Evolutionary conservation across 2,113 vertebrate species (phyloP).

Genomic region (Hystrix brachyura): DNA sequence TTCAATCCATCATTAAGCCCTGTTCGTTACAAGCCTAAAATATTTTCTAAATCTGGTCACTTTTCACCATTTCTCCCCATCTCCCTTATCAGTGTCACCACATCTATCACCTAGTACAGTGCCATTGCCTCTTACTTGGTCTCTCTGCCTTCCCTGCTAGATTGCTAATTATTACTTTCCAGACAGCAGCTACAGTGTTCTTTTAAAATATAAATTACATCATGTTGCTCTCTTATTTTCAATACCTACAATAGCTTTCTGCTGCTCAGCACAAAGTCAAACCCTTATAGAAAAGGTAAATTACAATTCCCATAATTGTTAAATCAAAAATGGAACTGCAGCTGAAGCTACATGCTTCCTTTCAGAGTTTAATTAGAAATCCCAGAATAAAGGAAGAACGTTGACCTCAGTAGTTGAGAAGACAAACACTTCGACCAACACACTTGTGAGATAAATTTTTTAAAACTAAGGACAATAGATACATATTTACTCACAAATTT

Average conservation of each 20-base stretch:
- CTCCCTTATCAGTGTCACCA: background rate
- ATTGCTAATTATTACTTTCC: background rate
- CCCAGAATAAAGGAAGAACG: background rate
- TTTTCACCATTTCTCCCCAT: too few species aligned
- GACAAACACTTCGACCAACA: background rate
- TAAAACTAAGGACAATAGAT: background rate
- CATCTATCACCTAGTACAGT: background rate
- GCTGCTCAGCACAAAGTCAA: background rate
- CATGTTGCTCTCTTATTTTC: background rate
- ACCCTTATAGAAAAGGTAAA: background rate
- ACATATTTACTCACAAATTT: too few species aligned
- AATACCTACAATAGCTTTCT: background rate
- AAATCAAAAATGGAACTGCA: background rate
- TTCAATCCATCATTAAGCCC: background rate
- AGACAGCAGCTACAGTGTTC: background rate
- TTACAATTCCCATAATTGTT: background rate
- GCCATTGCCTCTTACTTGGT: background rate
- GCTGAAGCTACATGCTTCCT: background rate
- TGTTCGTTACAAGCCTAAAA: background rate
- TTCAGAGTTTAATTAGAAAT: conserved; percentile 6
- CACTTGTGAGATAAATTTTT: background rate
- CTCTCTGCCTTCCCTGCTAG: background rate
- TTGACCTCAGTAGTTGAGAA: background rate
- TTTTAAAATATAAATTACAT: background rate
- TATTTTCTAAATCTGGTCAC: background rate